Percentiles rank a stretch among this genome's conserved stretches.
Evolutionary conservation across 2,113 vertebrate species (phyloP).

Genomic region (Pipa parva): DNA sequence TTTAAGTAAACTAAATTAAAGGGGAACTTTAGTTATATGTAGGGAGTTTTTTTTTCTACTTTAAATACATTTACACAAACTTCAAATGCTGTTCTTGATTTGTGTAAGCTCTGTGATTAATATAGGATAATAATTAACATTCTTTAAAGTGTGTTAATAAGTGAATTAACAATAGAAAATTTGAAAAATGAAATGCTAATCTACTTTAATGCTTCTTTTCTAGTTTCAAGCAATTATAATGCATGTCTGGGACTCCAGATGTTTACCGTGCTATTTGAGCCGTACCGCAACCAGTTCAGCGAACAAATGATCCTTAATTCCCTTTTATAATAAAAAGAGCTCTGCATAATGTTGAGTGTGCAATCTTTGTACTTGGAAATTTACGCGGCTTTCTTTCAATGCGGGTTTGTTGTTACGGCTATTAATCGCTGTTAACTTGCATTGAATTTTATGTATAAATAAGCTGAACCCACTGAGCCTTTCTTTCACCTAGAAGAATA

Average conservation of each 20-base stretch:
- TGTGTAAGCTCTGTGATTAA: constrained; percentile 36
- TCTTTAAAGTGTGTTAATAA: constrained; percentile 33
- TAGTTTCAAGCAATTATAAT: constrained; percentile 32
- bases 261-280: constrained; percentile 36
- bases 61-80: no score
- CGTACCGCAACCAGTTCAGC: constrained; percentile 21
- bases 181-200: constrained; percentile 36
- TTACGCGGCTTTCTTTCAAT: constrained; percentile 26
- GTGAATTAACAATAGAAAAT: constrained; percentile 26
- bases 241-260: constrained; percentile 33
- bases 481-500: constrained; percentile 26
- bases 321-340: constrained; percentile 23
- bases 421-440: constrained; percentile 40
- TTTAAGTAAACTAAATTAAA: no score
- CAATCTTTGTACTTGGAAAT: constrained; percentile 35
- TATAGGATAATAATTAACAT: constrained; percentile 28
- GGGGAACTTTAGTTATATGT: no score
- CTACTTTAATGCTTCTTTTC: constrained; percentile 42
- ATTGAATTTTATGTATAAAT: constrained; percentile 42
- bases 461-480: constrained; percentile 34
- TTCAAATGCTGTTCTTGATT: constrained; percentile 26
- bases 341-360: constrained; percentile 25
- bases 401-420: constrained; percentile 30
- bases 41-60: no score
- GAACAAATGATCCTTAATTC: constrained; percentile 36